Evolutionary conservation across 2,888 invertebrate genomes (phyloP).

Genomic region (Drosophila subsilvestris): DNA sequence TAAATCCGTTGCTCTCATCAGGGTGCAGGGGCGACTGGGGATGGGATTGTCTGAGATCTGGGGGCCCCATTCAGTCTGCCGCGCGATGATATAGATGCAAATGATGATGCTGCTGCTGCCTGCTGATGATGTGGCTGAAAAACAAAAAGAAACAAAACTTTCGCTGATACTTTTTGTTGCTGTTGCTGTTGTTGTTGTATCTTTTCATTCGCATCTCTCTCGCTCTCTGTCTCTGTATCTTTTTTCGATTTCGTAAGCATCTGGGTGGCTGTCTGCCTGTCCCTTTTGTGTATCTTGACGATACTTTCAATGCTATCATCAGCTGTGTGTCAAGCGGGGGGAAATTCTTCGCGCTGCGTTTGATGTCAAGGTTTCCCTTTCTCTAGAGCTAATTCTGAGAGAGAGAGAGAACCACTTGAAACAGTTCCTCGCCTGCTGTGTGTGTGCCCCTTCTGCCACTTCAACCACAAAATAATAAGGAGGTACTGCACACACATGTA

Average conservation of each 20-base stretch:
- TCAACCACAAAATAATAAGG: conserved; percentile 11
- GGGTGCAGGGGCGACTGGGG: background rate
- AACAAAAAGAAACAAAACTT: conserved; percentile 53
- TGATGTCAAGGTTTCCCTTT: conserved; percentile 72
- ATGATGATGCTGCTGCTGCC: conserved; percentile 5
- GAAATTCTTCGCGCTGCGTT: conserved; percentile 68
- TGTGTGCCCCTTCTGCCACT: conserved; percentile 14
- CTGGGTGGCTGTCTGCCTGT: conserved; percentile 17
- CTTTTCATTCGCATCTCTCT: conserved; percentile 1
- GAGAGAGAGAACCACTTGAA: conserved; percentile 49
- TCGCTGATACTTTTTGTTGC: conserved; percentile 51
- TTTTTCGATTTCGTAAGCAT: conserved; percentile 44
- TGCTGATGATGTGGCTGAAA: conserved; percentile 4
- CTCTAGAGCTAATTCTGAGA: conserved; percentile 35
- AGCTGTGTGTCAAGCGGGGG: conserved; percentile 52
- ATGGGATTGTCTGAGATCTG: conserved; percentile 1
- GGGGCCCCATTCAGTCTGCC: conserved; percentile 60
- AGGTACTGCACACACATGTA: background rate
- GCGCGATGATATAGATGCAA: conserved; percentile 27
- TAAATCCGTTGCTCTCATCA: background rate
- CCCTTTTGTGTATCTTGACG: conserved; percentile 60
- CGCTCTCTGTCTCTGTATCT: background rate
- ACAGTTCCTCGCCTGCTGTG: conserved; percentile 67
- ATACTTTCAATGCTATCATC: conserved; percentile 65
- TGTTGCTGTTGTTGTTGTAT: conserved; percentile 19